Percentiles rank a stretch among this genome's conserved stretches.
phyloP scores from a whole-genome alignment of 2,888 invertebrate species.

The Exephanes ischioxanthus region DNA sequence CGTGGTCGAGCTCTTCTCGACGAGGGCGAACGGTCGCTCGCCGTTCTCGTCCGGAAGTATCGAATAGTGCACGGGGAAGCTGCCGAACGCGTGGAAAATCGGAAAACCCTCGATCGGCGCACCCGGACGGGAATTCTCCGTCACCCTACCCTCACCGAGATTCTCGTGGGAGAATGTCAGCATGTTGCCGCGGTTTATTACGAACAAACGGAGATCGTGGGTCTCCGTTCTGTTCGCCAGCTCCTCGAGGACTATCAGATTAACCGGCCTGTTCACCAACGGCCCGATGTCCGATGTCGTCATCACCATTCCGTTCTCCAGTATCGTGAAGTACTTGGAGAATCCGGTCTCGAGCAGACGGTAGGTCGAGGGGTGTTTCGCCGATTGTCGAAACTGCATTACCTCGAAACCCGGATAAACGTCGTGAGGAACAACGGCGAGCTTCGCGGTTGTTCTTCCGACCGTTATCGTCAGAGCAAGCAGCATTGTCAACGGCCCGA shows the following conservation, averaged over 20 bases:
- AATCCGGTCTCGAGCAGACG: constrained; percentile 92
- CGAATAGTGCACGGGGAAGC: constrained; percentile 91
- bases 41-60: constrained; percentile 91
- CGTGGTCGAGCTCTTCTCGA: constrained; percentile 87
- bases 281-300: constrained; percentile 94
- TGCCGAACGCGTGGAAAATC: constrained; percentile 90
- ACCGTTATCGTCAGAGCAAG: constrained; percentile 70
- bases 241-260: constrained; percentile 93
- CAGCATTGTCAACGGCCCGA: constrained; percentile 61
- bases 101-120: constrained; percentile 91
- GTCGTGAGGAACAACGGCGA: constrained; percentile 93
- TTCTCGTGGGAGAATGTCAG: constrained; percentile 90
- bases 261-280: constrained; percentile 92
- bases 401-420: constrained; percentile 96
- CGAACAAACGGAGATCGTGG: constrained; percentile 92
- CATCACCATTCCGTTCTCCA: constrained; percentile 95
- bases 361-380: constrained; percentile 86
- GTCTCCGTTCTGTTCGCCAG: constrained; percentile 92
- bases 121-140: constrained; percentile 92
- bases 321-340: constrained; percentile 94
- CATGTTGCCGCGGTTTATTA: constrained; percentile 93
- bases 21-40: constrained; percentile 88
- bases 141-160: constrained; percentile 89
- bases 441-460: constrained; percentile 69
- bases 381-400: constrained; percentile 88